Percentiles rank a stretch among this genome's conserved stretches.
Conservation (phyloP, 2,797 vertebrate genomes). For the Enteromius argenteus region DNA sequence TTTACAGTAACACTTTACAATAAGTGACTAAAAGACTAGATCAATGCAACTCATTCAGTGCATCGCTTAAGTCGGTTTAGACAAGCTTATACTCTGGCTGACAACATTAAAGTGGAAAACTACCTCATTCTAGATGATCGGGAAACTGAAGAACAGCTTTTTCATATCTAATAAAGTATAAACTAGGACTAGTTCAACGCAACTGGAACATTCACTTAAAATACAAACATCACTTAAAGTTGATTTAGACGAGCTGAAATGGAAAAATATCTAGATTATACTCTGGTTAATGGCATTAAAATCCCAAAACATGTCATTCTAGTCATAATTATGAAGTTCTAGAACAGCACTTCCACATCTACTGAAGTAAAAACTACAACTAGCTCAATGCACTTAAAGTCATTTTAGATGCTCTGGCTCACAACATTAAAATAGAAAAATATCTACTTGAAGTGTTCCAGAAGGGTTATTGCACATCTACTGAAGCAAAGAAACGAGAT, state of each 20-base stretch:
- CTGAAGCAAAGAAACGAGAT: not conserved
- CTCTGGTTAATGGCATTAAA: not conserved
- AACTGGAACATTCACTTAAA: not conserved
- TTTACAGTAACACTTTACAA: too few species aligned
- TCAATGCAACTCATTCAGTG: not conserved
- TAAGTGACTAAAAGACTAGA: not conserved
- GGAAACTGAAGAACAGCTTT: not conserved
- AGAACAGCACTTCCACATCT: not conserved
- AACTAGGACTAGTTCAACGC: not conserved
- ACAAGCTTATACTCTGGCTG: not conserved
- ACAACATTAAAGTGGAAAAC: not conserved
- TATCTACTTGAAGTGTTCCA: too few species aligned
- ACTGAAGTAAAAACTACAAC: not conserved
- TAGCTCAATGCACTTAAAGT: not conserved
- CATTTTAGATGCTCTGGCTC: not conserved
- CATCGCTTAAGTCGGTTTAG: not conserved
- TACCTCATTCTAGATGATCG: not conserved
- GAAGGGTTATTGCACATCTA: not conserved
- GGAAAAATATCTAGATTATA: not conserved
- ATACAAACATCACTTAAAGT: not conserved
- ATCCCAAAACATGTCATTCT: not conserved
- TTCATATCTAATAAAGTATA: not conserved
- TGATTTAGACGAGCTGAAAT: not conserved
- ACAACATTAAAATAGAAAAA: too few species aligned
- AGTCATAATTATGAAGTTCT: not conserved